Percentiles rank a stretch among this genome's conserved stretches.
Conservation (phyloP, 2,888 invertebrate species). For the Cantharis lateralis region DNA sequence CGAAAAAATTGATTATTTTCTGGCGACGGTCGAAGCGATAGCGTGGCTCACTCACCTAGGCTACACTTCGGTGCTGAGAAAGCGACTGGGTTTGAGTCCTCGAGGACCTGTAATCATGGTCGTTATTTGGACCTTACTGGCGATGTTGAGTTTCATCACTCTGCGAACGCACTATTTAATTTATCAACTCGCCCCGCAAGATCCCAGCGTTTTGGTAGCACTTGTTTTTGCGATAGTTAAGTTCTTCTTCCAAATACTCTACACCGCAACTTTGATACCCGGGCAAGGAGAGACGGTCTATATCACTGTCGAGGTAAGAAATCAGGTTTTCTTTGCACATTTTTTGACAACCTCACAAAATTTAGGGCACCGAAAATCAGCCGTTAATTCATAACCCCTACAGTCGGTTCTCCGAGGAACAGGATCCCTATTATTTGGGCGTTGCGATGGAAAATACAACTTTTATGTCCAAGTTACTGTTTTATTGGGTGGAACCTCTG, state of each 20-base stretch:
- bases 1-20: constrained; percentile 71
- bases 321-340: background rate
- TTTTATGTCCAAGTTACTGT: constrained; percentile 74
- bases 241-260: constrained; percentile 68
- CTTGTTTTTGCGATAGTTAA: constrained; percentile 67
- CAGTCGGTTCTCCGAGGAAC: constrained; percentile 67
- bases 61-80: constrained; percentile 71
- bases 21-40: constrained; percentile 71
- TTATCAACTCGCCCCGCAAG: constrained; percentile 45
- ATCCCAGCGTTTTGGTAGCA: constrained; percentile 51
- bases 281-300: constrained; percentile 59
- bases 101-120: constrained; percentile 75
- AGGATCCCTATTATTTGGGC: constrained; percentile 74
- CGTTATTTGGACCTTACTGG: constrained; percentile 70
- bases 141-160: constrained; percentile 70
- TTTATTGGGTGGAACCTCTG: constrained; percentile 86
- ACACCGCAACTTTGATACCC: constrained; percentile 74
- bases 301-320: constrained; percentile 59
- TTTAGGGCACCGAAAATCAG: constrained; percentile 45
- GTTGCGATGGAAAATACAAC: constrained; percentile 80
- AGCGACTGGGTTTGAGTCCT: constrained; percentile 66
- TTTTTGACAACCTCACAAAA: constrained; percentile 41
- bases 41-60: constrained; percentile 84
- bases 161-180: constrained; percentile 67
- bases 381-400: constrained; percentile 56